Evolutionary conservation across 2,797 vertebrate species (phyloP), one percentile per base, ranked within the genome.

Genomic region (Macrochelys suwanniensis): DNA sequence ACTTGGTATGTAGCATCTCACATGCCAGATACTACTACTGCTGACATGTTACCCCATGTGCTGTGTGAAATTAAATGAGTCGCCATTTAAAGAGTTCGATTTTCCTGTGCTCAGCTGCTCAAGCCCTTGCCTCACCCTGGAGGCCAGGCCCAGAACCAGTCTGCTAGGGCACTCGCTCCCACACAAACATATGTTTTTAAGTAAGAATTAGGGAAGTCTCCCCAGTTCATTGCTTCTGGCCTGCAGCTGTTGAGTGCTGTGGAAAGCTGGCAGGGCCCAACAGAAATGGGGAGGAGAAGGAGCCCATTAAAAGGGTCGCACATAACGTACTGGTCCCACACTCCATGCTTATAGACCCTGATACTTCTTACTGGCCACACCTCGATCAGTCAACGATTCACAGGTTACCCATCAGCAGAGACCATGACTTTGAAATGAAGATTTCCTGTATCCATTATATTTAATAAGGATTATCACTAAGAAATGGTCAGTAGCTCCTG

Each of bases 71-170:
- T 71, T 23, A 37, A 42, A 21, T 42, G 21, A 23, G 37, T 71
- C 19, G 2, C 65, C 19, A 37, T 68, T 37, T 68, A 68, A 68
- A 33, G 17, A 5, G 25, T 16, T 47, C 2, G 25, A 47, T 26
- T 2, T 65, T 68, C 0, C 0, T 1, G 0, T 0, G 1, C 2
- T 4, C 26, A 0, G 12, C 23, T 1, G 7, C 26, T 25, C 1
- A 4, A 33, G 21, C 33, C 0, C 0, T 1, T 11, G 23, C 8
- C 15, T 21, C 31, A 85, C 25, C 8, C 77, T 15, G 15, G 15
- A 49, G 77, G 51, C 4, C 47, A 19, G 28, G 28, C 28, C 45
- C 47, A 45, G 49, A 16, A 56, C 13, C 80, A 26, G 54, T 37
- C 50, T 56, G 15, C 25, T 42, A 56, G 37, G 5, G 47, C 9